These are phyloP conservation scores for Pachycephus smyrnensis DNA, from an alignment of 2,888 invertebrate genomes.

Conservation along the genomic window DNA sequence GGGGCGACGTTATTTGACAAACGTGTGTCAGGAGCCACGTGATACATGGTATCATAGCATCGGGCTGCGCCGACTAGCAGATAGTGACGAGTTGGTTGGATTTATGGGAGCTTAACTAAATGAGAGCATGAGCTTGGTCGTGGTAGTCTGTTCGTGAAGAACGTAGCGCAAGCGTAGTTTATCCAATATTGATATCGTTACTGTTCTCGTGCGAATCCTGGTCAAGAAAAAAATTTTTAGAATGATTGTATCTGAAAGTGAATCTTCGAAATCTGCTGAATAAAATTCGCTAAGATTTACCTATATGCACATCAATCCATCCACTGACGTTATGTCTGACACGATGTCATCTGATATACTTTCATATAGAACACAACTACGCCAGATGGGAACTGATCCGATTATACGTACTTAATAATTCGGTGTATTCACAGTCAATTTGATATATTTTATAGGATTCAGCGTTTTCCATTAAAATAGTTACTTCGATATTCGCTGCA, in stretches of 20 bases:
- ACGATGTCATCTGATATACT: background rate
- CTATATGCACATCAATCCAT: background rate
- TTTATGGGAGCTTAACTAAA: conserved; percentile 40
- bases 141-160: background rate
- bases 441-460: background rate
- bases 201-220: background rate
- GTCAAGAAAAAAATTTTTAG: background rate
- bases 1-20: conserved; percentile 42
- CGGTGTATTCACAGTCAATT: background rate
- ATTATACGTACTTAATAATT: background rate
- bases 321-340: too few relatives aligned
- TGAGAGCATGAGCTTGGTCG: conserved; percentile 32
- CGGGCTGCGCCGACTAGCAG: conserved; percentile 19
- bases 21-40: conserved; percentile 41
- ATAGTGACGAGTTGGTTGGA: conserved; percentile 45
- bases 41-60: conserved; percentile 39
- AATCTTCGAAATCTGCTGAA: background rate
- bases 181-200: background rate
- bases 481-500: conserved; percentile 6
- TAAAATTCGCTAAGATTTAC: background rate
- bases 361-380: background rate
- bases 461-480: background rate
- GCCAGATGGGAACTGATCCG: background rate
- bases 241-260: background rate
- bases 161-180: background rate